Evolutionary conservation across 2,797 vertebrate species (phyloP).

Genomic region (Etheostoma nigrum): DNA sequence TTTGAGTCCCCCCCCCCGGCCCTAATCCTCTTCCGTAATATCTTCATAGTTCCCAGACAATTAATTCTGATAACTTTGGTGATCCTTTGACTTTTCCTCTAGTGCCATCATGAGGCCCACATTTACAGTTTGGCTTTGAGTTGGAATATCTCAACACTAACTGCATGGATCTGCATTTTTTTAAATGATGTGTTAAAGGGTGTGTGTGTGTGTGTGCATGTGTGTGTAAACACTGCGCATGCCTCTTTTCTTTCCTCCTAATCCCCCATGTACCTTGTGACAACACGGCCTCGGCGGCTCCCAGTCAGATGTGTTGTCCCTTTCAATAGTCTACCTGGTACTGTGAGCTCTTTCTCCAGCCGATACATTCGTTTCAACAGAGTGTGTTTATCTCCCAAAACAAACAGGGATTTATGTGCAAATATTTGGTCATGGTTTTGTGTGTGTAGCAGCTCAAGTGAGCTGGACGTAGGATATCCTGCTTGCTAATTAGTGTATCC

Average conservation of each 20-base stretch:
- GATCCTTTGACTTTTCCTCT: neutral
- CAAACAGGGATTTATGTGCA: neutral
- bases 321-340: neutral
- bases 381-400: neutral
- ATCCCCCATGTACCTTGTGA: conserved; percentile 35
- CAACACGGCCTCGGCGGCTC: neutral
- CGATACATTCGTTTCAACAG: neutral
- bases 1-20: too few species aligned
- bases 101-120: neutral
- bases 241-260: conserved; percentile 24
- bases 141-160: neutral
- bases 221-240: neutral
- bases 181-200: conserved; percentile 2
- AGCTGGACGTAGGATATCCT: too few species aligned
- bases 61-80: too few species aligned
- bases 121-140: neutral
- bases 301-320: neutral
- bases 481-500: neutral
- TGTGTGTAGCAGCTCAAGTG: neutral
- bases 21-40: neutral
- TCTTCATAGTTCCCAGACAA: neutral
- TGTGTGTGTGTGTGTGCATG: conserved; percentile 20
- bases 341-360: too few species aligned
- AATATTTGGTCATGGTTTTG: neutral
- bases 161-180: too few species aligned